Conservation (phyloP, 2,797 vertebrate species). For the Cuniculus paca region DNA sequence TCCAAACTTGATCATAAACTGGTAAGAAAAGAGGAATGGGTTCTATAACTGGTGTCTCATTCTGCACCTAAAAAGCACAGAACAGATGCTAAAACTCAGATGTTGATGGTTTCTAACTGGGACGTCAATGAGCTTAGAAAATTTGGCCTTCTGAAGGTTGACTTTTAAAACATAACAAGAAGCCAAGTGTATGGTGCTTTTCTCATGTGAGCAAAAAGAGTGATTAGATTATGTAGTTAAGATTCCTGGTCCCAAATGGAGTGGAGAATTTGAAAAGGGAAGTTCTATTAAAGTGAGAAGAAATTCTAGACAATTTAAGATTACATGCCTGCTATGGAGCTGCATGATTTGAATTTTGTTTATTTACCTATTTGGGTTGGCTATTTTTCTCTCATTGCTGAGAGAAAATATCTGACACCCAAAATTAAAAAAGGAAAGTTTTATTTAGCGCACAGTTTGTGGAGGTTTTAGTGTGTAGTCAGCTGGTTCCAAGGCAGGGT, state of each 20-base stretch:
- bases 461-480: no score
- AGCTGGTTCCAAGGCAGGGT: no score
- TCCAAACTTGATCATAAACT: conserved; percentile 40
- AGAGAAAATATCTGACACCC: no score
- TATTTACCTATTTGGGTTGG: not conserved
- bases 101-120: conserved; percentile 18
- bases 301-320: conserved; percentile 21
- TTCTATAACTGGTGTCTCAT: not conserved
- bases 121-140: conserved; percentile 53
- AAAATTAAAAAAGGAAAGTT: no score
- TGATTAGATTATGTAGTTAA: not conserved
- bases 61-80: not conserved
- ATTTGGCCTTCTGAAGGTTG: not conserved
- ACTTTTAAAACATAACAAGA: conserved; percentile 50
- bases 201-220: conserved; percentile 29
- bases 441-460: no score
- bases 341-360: conserved; percentile 15
- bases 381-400: no score
- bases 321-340: not conserved
- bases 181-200: not conserved
- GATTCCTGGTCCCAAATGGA: conserved; percentile 6
- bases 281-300: not conserved
- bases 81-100: not conserved
- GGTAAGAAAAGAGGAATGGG: not conserved
- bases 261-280: conserved; percentile 56